These are phyloP conservation scores for Micrasema longulum DNA, from an alignment of 1,140 invertebrate genomes.

Conservation along the genomic window DNA sequence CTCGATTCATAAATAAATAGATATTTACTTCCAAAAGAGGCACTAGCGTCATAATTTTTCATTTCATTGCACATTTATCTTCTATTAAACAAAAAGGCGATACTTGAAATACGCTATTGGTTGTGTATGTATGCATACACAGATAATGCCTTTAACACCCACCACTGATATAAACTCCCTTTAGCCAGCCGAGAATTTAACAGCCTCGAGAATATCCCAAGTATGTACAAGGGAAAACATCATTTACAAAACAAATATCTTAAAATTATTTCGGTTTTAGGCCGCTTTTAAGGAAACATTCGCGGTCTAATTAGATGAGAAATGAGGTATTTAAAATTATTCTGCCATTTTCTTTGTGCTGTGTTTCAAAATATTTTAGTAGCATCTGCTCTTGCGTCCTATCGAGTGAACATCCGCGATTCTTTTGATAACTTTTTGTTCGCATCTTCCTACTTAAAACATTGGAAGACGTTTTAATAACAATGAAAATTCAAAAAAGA, in stretches of 20 bases:
- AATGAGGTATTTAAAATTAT: slow-evolving; percentile 54
- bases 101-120: no score
- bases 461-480: neutral
- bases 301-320: slow-evolving; percentile 53
- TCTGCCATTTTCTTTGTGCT: slow-evolving; percentile 53
- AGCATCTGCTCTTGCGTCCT: slow-evolving; percentile 11
- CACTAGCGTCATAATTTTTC: no score
- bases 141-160: neutral
- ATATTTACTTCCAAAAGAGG: no score
- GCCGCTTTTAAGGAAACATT: slow-evolving; percentile 51
- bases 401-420: neutral
- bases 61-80: slow-evolving; percentile 7
- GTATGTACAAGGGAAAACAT: slow-evolving; percentile 38
- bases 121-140: neutral
- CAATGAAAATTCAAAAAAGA: neutral
- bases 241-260: slow-evolving; percentile 55
- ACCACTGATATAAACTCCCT: slow-evolving; percentile 21
- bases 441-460: neutral
- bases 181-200: slow-evolving; percentile 26
- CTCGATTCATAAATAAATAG: no score
- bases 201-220: slow-evolving; percentile 12
- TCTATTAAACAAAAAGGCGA: no score
- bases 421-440: neutral
- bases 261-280: slow-evolving; percentile 53
- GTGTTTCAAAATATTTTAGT: slow-evolving; percentile 11